Evolutionary conservation across 2,113 vertebrate species (phyloP).

Genomic region (Mellivora capensis): DNA sequence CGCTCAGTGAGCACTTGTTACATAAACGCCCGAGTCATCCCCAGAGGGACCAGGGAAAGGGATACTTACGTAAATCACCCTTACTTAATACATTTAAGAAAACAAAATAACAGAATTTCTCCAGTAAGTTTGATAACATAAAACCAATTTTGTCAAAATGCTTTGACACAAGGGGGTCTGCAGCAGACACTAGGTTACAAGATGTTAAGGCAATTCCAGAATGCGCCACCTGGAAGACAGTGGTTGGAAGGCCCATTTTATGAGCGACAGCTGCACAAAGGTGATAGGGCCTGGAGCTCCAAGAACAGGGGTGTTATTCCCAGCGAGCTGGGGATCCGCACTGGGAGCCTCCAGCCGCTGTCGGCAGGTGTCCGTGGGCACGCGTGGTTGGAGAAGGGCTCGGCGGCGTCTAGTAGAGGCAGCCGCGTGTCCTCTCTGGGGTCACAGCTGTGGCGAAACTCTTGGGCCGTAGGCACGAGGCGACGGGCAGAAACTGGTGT

Average conservation of each 20-base stretch:
- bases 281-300: too few species aligned
- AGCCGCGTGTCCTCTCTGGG: neutral
- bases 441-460: too few species aligned
- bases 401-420: too few species aligned
- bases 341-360: neutral
- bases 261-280: too few species aligned
- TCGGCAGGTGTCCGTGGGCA: neutral
- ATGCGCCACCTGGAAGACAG: too few species aligned
- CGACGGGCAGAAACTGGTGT: neutral
- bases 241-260: neutral
- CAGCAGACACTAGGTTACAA: too few species aligned
- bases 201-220: too few species aligned
- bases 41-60: neutral
- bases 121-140: neutral
- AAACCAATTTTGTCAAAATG: neutral
- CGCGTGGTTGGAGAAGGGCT: neutral
- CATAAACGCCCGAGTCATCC: neutral
- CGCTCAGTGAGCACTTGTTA: neutral
- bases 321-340: rapidly evolving
- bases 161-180: too few species aligned
- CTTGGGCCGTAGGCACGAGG: neutral
- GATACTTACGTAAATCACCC: neutral
- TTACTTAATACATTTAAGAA: neutral
- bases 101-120: neutral
- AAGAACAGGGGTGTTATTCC: neutral